Conservation (phyloP, 2,113 vertebrate species). For the Puntigrus tetrazona region DNA sequence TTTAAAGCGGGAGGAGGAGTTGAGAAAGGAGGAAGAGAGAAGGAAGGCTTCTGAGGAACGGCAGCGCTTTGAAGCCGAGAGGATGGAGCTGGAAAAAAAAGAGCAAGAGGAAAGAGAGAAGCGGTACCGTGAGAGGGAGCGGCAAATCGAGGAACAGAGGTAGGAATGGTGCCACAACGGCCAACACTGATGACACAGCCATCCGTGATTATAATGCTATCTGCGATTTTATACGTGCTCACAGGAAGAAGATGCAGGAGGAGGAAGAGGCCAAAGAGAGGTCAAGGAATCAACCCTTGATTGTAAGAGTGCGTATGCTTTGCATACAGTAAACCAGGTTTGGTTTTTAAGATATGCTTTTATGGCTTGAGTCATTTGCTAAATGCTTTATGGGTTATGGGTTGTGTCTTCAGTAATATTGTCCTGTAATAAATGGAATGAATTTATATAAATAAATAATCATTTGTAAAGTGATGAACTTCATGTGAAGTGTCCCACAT, state of each 20-base stretch:
- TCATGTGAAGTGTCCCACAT: neutral
- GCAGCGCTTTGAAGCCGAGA: conserved; percentile 90
- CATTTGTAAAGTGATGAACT: neutral
- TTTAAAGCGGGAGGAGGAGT: conserved; percentile 89
- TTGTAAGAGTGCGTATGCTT: conserved; percentile 76
- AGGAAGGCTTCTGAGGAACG: conserved; percentile 90
- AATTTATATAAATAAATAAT: too few relatives aligned
- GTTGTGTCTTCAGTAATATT: neutral
- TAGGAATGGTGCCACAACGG: conserved; percentile 41
- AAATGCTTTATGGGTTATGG: neutral
- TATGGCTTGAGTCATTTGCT: neutral
- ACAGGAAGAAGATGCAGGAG: conserved; percentile 91
- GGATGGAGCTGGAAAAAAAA: conserved; percentile 92
- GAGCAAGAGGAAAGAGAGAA: conserved; percentile 94
- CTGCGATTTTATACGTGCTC: neutral
- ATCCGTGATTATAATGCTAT: neutral
- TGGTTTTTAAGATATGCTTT: neutral
- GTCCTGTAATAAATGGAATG: neutral
- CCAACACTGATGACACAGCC: neutral
- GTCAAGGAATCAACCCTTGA: conserved; percentile 81
- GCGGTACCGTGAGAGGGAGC: conserved; percentile 88
- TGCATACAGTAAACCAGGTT: neutral
- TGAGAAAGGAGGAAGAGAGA: conserved; percentile 91
- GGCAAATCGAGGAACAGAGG: conserved; percentile 96
- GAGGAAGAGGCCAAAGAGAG: conserved; percentile 89